Evolutionary conservation across 2,888 invertebrate genomes (phyloP).

Genomic region (Polyploca ridens): DNA sequence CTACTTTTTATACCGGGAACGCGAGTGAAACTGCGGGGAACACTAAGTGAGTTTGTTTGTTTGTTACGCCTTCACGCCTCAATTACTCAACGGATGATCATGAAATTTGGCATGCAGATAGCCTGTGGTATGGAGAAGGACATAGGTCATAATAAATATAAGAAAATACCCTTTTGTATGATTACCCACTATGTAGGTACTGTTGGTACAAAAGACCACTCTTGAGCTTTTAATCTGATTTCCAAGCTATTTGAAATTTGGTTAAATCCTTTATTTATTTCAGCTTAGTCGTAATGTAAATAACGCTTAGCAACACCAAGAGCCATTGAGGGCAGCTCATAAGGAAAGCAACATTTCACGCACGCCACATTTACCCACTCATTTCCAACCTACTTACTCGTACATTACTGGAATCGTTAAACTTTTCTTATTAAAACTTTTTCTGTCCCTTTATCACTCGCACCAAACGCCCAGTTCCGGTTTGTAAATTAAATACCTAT

Average conservation of each 20-base stretch:
- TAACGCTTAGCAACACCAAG: not conserved
- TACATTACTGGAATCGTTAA: not conserved
- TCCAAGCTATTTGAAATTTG: not conserved
- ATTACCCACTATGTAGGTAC: too few species aligned
- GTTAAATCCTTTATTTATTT: not conserved
- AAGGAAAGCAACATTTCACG: conserved; percentile 2
- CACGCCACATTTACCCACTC: conserved; percentile 10
- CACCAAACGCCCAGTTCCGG: conserved; percentile 17
- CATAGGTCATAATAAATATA: too few species aligned
- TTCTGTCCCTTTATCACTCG: conserved; percentile 17
- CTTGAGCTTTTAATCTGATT: not conserved
- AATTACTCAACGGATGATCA: too few species aligned
- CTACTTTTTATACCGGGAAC: too few species aligned
- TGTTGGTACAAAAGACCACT: not conserved
- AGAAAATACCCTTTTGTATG: too few species aligned
- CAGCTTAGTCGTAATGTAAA: not conserved
- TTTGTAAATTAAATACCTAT: conserved; percentile 21
- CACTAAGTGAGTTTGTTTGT: too few species aligned
- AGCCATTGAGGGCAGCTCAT: not conserved
- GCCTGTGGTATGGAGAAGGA: too few species aligned
- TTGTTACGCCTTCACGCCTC: too few species aligned
- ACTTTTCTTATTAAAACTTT: conserved; percentile 19
- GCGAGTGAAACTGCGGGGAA: too few species aligned
- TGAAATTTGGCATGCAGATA: too few species aligned
- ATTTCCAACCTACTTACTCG: conserved; percentile 1